These are phyloP conservation scores for Anthoscopus minutus DNA, from an alignment of 2,113 vertebrate species.

Conservation along the genomic window DNA sequence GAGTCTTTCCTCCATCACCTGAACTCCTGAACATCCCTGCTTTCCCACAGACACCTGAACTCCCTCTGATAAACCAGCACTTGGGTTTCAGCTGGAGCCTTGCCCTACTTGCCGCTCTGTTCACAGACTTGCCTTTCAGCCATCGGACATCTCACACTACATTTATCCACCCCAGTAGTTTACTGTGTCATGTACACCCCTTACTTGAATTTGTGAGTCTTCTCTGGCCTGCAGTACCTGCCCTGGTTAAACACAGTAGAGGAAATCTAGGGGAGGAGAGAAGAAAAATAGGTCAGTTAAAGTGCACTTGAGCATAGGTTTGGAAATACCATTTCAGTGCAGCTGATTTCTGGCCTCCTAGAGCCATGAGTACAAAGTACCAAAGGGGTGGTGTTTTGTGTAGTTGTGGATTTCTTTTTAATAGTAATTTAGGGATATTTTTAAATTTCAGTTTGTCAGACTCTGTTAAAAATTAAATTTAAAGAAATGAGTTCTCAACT, in stretches of 20 bases:
- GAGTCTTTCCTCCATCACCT: background rate
- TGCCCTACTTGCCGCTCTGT: background rate
- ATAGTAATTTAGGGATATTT: background rate
- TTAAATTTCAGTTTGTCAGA: background rate
- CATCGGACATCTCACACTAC: rapidly evolving
- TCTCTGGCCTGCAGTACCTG: background rate
- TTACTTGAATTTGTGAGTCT: background rate
- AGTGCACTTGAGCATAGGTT: background rate
- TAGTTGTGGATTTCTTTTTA: background rate
- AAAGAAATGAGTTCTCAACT: background rate
- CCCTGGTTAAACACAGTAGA: background rate
- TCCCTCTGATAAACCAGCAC: background rate
- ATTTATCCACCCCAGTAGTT: background rate
- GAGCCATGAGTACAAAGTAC: background rate
- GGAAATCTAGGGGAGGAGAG: background rate
- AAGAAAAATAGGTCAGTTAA: background rate
- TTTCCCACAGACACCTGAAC: background rate
- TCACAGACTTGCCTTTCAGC: background rate
- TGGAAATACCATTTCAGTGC: background rate
- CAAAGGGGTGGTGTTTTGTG: background rate
- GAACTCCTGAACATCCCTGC: background rate
- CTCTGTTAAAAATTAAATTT: background rate
- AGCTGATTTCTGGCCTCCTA: background rate
- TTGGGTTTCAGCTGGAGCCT: background rate
- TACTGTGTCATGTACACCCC: background rate